Conservation (phyloP, 2,797 vertebrate species). For the Hephaestus fuliginosus region DNA sequence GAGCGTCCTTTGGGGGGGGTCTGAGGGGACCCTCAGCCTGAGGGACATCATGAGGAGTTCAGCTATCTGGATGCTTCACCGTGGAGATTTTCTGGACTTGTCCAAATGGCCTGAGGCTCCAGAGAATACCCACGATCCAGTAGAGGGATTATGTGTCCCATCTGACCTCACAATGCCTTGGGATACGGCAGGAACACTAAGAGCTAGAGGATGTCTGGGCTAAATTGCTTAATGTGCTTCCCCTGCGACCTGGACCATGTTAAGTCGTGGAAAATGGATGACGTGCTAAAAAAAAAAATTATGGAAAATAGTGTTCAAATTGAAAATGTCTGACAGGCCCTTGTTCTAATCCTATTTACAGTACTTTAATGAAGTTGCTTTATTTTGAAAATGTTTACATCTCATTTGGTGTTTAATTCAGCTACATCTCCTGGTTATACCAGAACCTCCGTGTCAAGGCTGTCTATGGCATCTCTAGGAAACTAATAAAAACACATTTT, state of each 20-base stretch:
- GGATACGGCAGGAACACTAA: slow-evolving; percentile 25
- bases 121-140: slow-evolving; percentile 11
- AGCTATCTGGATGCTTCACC: not conserved
- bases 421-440: not conserved
- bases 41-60: not conserved
- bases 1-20: not conserved
- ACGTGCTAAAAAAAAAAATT: slow-evolving; percentile 1
- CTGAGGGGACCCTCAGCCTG: not conserved
- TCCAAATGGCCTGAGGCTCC: slow-evolving; percentile 5
- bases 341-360: not conserved
- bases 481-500: not conserved
- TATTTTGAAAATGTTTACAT: not conserved
- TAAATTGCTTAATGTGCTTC: slow-evolving; percentile 17
- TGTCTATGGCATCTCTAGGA: not conserved
- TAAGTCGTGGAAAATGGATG: not conserved
- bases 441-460: not conserved
- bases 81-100: slow-evolving; percentile 22
- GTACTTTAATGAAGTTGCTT: not conserved
- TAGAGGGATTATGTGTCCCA: slow-evolving; percentile 38
- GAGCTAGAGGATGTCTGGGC: slow-evolving; percentile 8
- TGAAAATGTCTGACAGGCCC: not conserved
- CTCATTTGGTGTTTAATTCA: not conserved
- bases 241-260: slow-evolving; percentile 7
- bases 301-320: not conserved
- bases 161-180: slow-evolving; percentile 12